A percentile compares a stretch with the other conserved stretches of the same genome.
Conservation (phyloP, 2,113 vertebrate species). For the Electrona antarctica region DNA sequence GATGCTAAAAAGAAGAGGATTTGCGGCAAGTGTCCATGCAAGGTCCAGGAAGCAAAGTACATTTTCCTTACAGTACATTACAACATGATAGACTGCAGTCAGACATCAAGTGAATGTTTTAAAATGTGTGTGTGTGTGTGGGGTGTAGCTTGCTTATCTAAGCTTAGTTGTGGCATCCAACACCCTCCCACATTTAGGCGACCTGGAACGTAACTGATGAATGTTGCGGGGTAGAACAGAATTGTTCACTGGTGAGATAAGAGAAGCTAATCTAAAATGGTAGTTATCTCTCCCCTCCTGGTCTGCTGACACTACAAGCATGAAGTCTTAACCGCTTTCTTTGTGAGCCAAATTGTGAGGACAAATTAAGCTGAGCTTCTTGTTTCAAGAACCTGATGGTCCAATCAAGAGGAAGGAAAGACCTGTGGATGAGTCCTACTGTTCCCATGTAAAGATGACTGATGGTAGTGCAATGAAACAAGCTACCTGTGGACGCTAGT, state of each 20-base stretch:
- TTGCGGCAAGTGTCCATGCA: slow-evolving; percentile 18
- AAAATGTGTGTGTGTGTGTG: slow-evolving; percentile 58
- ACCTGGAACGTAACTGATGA: slow-evolving; percentile 4
- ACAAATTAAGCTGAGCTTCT: neutral
- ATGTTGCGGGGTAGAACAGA: neutral
- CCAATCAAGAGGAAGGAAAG: slow-evolving; percentile 13
- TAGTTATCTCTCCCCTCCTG: neutral
- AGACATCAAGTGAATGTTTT: slow-evolving; percentile 49
- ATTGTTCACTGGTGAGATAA: neutral
- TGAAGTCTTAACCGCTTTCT: slow-evolving; percentile 4
- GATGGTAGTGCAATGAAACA: slow-evolving; percentile 5
- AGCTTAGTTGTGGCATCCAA: slow-evolving; percentile 35
- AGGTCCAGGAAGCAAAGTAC: slow-evolving; percentile 10
- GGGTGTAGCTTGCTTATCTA: slow-evolving; percentile 60
- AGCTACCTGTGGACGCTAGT: slow-evolving; percentile 2
- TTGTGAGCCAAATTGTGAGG: neutral
- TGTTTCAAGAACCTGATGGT: neutral
- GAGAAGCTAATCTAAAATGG: neutral
- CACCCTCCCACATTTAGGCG: slow-evolving; percentile 5
- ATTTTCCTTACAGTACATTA: slow-evolving; percentile 6
- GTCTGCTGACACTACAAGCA: slow-evolving; percentile 1
- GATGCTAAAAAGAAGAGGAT: slow-evolving; percentile 10
- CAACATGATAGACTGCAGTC: slow-evolving; percentile 44
- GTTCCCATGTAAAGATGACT: slow-evolving; percentile 15
- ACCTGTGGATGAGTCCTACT: slow-evolving; percentile 1